Conservation (phyloP, 2,113 vertebrate genomes). For the Chloropsis cyanopogon region DNA sequence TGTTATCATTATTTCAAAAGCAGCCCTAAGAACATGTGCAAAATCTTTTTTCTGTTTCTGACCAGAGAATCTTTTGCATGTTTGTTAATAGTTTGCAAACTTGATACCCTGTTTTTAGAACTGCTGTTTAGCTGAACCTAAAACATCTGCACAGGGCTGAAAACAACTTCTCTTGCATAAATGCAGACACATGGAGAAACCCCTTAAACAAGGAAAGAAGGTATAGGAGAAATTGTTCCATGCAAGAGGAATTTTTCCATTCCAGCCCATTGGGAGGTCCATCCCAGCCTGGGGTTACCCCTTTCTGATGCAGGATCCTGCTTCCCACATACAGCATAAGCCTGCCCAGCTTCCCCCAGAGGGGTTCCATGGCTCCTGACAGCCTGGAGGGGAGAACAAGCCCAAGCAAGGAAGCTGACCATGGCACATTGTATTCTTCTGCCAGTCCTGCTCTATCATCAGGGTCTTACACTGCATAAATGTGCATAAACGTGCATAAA, state of each 20-base stretch:
- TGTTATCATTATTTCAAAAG: background rate
- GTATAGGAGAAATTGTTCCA: background rate
- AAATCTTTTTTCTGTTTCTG: background rate
- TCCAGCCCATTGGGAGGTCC: background rate
- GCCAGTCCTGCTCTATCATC: background rate
- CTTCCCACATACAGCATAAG: background rate
- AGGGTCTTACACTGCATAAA: background rate
- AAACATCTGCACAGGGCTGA: background rate
- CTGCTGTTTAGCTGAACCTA: background rate
- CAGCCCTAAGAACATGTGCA: background rate
- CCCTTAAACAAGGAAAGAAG: background rate
- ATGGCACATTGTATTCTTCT: rapidly evolving
- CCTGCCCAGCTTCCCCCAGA: rapidly evolving
- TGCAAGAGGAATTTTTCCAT: background rate
- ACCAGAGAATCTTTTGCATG: background rate
- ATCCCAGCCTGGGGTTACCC: background rate
- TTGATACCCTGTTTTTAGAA: background rate
- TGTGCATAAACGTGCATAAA: background rate
- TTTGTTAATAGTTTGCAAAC: background rate
- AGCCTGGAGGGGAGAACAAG: background rate
- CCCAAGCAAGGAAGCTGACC: background rate
- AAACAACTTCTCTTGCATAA: background rate
- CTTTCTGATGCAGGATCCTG: background rate
- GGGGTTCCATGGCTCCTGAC: rapidly evolving
- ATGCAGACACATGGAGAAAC: background rate